phyloP scores from a whole-genome alignment of 2,113 vertebrate species.

The Eonycteris spelaea region DNA sequence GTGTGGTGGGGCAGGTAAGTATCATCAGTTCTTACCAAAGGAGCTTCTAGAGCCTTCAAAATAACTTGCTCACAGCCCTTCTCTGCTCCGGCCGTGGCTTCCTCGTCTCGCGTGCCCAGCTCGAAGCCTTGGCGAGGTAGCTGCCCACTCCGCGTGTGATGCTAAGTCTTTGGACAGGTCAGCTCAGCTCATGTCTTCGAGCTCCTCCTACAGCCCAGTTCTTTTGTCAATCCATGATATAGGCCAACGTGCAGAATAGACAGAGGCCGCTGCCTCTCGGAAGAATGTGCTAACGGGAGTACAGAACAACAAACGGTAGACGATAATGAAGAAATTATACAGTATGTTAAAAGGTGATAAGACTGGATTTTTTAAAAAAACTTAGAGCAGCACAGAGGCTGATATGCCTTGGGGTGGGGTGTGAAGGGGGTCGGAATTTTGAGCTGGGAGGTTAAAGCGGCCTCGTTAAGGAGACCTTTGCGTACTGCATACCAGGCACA shows the following conservation, averaged over 20 bases:
- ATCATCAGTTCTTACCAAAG: fast-evolving
- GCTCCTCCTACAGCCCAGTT: fast-evolving
- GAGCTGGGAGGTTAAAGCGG: not conserved
- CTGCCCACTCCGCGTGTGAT: fast-evolving
- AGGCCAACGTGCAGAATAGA: not conserved
- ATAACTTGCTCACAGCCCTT: not conserved
- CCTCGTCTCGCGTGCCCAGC: fast-evolving
- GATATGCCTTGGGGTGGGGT: fast-evolving
- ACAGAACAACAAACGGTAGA: not conserved
- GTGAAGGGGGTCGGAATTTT: not conserved
- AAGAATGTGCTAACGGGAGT: not conserved
- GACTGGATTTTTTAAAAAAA: not conserved
- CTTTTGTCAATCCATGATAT: not conserved
- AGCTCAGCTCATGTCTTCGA: not conserved
- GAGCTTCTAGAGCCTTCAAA: not conserved
- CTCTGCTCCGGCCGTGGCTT: fast-evolving
- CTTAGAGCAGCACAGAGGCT: not conserved
- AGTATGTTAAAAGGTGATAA: not conserved
- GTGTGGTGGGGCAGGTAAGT: not conserved
- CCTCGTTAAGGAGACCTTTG: not conserved
- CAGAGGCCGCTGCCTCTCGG: not conserved
- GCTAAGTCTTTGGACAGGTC: not conserved
- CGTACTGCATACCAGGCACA: fast-evolving
- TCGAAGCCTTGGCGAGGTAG: fast-evolving
- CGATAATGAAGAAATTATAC: not conserved